Evolutionary conservation across 2,888 invertebrate genomes (phyloP).

Genomic region (Caenorhabditis becei): DNA sequence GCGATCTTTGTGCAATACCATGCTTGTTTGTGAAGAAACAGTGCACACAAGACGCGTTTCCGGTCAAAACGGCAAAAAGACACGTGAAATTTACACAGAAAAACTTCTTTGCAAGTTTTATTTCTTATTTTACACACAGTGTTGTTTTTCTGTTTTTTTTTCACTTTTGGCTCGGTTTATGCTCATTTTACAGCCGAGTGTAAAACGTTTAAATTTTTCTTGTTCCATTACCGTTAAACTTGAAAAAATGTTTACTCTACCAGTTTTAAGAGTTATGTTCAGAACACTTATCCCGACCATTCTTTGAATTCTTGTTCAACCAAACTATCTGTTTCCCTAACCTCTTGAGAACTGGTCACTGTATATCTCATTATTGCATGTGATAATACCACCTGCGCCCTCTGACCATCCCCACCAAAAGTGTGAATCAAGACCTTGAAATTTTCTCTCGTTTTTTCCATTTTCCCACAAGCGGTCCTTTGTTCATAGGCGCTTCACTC

Average conservation of each 20-base stretch:
- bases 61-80: conserved; percentile 45
- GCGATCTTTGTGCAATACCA: conserved; percentile 43
- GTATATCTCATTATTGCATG: neutral
- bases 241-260: too few species aligned
- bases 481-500: conserved; percentile 16
- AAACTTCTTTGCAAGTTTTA: neutral
- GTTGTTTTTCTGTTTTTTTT: neutral
- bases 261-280: too few species aligned
- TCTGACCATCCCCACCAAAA: conserved; percentile 14
- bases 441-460: conserved; percentile 33
- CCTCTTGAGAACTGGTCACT: neutral
- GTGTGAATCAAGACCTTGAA: conserved; percentile 45
- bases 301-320: neutral
- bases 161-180: too few species aligned
- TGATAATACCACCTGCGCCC: neutral
- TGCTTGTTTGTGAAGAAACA: conserved; percentile 48
- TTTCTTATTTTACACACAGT: neutral
- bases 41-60: conserved; percentile 47
- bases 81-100: conserved; percentile 40
- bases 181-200: too few species aligned
- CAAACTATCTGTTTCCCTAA: neutral
- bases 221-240: too few species aligned
- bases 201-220: too few species aligned
- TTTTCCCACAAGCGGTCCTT: conserved; percentile 12
- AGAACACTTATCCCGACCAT: too few species aligned